These are phyloP conservation scores for Ctenopoma kingsleyae DNA, from an alignment of 2,797 vertebrate species.

Conservation along the genomic window DNA sequence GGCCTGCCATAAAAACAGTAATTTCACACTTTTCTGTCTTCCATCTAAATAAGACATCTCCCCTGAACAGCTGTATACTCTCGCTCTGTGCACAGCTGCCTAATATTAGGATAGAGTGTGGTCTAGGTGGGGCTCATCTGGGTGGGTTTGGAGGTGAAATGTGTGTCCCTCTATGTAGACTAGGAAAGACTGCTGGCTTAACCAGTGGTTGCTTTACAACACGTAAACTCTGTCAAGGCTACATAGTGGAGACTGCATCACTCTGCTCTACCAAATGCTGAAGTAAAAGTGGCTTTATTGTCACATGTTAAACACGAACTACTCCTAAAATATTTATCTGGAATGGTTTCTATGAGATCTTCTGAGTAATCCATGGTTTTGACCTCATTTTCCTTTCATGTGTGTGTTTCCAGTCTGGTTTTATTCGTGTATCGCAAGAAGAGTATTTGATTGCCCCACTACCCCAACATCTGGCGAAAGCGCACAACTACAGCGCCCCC, in stretches of 20 bases:
- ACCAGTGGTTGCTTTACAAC: slow-evolving; percentile 1
- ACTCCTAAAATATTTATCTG: neutral
- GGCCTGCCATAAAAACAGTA: neutral
- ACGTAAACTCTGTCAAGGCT: neutral
- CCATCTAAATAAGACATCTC: slow-evolving; percentile 21
- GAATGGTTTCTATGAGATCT: neutral
- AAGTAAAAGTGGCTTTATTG: neutral
- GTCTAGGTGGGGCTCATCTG: slow-evolving; percentile 26
- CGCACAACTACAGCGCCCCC: slow-evolving; percentile 91
- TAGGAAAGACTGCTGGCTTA: slow-evolving; percentile 7
- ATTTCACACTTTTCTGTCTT: slow-evolving; percentile 30
- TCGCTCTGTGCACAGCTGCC: slow-evolving; percentile 52
- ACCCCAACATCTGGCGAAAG: slow-evolving; percentile 89
- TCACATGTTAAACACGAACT: neutral
- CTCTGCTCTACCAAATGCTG: neutral
- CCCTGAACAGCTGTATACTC: slow-evolving; percentile 37
- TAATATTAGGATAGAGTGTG: slow-evolving; percentile 37
- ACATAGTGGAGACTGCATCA: neutral
- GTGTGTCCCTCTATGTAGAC: neutral
- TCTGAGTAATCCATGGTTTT: neutral
- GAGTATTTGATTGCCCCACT: slow-evolving; percentile 95
- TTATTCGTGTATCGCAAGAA: slow-evolving; percentile 89
- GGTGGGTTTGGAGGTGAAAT: slow-evolving; percentile 34
- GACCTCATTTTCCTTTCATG: neutral
- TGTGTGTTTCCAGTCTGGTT: slow-evolving; percentile 88